phyloP scores from a whole-genome alignment of 2,888 invertebrate species.

The Dascillus cervinus region DNA sequence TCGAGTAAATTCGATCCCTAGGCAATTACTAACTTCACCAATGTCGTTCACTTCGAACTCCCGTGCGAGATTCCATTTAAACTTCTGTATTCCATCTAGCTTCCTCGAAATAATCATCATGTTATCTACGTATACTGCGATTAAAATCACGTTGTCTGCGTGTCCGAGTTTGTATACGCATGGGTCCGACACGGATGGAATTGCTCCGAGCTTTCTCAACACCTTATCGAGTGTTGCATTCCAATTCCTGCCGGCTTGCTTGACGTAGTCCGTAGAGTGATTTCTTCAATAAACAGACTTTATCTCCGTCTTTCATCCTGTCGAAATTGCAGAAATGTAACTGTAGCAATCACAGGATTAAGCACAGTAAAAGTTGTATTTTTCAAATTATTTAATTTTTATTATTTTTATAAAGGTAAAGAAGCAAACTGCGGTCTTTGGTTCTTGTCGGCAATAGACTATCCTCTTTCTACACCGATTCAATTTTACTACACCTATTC shows the following conservation, averaged over 20 bases:
- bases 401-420: too few relatives aligned
- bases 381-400: too few relatives aligned
- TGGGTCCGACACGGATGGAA: conserved; percentile 8
- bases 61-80: too few relatives aligned
- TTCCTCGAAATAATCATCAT: conserved; percentile 7
- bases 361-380: too few relatives aligned
- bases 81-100: too few relatives aligned
- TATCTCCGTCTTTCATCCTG: conserved; percentile 9
- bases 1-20: conserved; percentile 21
- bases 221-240: conserved; percentile 14
- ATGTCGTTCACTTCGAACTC: conserved; percentile 16
- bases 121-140: conserved; percentile 9
- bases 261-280: conserved; percentile 21
- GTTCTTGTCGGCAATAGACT: too few relatives aligned
- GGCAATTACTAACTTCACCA: conserved; percentile 16
- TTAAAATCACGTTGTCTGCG: conserved; percentile 5
- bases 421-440: too few relatives aligned
- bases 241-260: conserved; percentile 18
- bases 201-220: conserved; percentile 12
- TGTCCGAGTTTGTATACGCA: conserved; percentile 9
- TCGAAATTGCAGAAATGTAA: too few relatives aligned
- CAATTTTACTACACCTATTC: too few relatives aligned
- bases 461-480: too few relatives aligned
- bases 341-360: too few relatives aligned
- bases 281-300: conserved; percentile 18